A percentile compares a stretch with the other conserved stretches of the same genome.
phyloP scores from a whole-genome alignment of 2,113 vertebrate genomes.

The Oceanodroma tethys region DNA sequence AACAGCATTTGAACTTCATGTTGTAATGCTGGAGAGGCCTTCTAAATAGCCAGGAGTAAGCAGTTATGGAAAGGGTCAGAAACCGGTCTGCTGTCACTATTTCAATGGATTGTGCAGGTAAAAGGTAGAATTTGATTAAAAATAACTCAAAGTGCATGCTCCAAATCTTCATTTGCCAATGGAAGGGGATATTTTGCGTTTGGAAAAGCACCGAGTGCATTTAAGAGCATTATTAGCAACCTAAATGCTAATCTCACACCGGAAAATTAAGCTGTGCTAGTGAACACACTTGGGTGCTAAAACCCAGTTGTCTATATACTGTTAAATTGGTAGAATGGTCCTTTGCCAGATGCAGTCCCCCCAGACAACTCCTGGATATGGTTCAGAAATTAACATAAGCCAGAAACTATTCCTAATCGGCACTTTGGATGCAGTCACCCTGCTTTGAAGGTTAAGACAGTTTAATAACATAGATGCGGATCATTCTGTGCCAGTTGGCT shows the following conservation, averaged over 20 bases:
- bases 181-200: neutral
- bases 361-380: neutral
- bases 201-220: neutral
- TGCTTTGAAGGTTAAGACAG: constrained; percentile 22
- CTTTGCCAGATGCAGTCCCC: neutral
- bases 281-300: neutral
- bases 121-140: neutral
- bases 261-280: neutral
- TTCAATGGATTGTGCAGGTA: neutral
- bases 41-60: neutral
- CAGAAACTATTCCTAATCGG: neutral
- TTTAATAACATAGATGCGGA: constrained; percentile 3
- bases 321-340: neutral
- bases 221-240: neutral
- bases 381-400: neutral
- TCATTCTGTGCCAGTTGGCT: constrained; percentile 34
- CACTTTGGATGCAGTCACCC: neutral
- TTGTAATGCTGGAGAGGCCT: neutral
- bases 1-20: neutral
- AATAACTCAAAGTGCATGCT: neutral
- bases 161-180: neutral
- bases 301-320: neutral
- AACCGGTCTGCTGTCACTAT: neutral
- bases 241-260: neutral
- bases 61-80: neutral